These are phyloP conservation scores for Tenodera sinensis DNA, from an alignment of 2,888 invertebrate species.

Conservation along the genomic window DNA sequence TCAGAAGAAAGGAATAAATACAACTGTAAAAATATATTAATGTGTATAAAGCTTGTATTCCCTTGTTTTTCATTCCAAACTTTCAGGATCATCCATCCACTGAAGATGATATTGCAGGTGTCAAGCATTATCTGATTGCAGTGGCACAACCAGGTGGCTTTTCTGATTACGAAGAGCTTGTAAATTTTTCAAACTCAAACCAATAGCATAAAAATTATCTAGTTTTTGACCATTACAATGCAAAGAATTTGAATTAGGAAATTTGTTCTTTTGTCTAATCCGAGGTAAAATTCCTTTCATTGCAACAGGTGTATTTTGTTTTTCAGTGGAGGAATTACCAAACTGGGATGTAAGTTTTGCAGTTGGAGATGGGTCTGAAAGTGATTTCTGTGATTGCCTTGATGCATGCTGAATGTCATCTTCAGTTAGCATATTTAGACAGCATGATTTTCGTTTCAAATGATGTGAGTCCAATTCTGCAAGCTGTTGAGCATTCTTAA, in stretches of 20 bases:
- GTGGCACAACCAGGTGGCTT: conserved; percentile 18
- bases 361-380: neutral
- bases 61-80: neutral
- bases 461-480: neutral
- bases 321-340: neutral
- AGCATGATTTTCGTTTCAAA: neutral
- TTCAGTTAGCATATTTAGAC: neutral
- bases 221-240: neutral
- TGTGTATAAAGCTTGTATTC: neutral
- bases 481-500: neutral
- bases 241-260: neutral
- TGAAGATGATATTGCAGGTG: neutral
- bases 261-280: conserved; percentile 18
- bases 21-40: neutral
- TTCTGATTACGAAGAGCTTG: conserved; percentile 5
- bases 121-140: conserved; percentile 3
- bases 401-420: neutral
- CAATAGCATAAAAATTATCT: conserved; percentile 24
- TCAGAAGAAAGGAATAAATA: neutral
- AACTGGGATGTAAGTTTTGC: conserved; percentile 1
- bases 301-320: neutral
- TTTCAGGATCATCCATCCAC: neutral
- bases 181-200: conserved; percentile 23
- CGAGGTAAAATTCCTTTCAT: conserved; percentile 14
- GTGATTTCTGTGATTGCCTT: conserved; percentile 1